Percentiles rank a stretch among this genome's conserved stretches.
Evolutionary conservation across 2,797 vertebrate species (phyloP).

Genomic region (Sciurus vulgaris): DNA sequence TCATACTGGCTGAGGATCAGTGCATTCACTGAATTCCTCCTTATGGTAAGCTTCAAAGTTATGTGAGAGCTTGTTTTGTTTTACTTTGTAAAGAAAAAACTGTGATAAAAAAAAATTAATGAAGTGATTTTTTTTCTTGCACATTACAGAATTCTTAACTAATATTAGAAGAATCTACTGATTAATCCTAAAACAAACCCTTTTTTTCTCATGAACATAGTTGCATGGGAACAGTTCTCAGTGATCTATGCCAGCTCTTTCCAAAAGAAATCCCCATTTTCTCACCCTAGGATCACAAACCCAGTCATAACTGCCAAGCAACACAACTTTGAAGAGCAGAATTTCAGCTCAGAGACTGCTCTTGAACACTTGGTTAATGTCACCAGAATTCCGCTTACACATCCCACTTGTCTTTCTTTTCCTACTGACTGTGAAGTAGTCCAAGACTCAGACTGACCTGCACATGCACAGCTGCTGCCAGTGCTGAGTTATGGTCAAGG

Average conservation of each 20-base stretch:
- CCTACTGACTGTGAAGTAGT: conserved; percentile 25
- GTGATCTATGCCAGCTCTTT: conserved; percentile 7
- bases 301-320: not conserved
- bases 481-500: not conserved
- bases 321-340: conserved; percentile 44
- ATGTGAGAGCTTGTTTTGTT: conserved; percentile 26
- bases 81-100: conserved; percentile 54
- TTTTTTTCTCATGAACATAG: not conserved
- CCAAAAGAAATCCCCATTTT: conserved; percentile 1
- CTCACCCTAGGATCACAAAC: not conserved
- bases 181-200: conserved; percentile 20
- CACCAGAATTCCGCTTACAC: conserved; percentile 38
- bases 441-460: not conserved
- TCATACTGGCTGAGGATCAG: not conserved
- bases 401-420: conserved; percentile 31
- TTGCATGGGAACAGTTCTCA: not conserved
- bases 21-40: conserved; percentile 46
- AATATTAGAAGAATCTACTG: conserved; percentile 11
- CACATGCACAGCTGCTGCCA: not conserved
- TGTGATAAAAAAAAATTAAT: conserved; percentile 50
- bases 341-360: conserved; percentile 32
- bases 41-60: conserved; percentile 33
- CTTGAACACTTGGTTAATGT: not conserved
- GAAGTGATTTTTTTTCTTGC: conserved; percentile 23
- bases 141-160: conserved; percentile 31